Evolutionary conservation across 2,888 invertebrate genomes (phyloP), one percentile per base, ranked within the genome.

Genomic region (Athalia cordata): DNA sequence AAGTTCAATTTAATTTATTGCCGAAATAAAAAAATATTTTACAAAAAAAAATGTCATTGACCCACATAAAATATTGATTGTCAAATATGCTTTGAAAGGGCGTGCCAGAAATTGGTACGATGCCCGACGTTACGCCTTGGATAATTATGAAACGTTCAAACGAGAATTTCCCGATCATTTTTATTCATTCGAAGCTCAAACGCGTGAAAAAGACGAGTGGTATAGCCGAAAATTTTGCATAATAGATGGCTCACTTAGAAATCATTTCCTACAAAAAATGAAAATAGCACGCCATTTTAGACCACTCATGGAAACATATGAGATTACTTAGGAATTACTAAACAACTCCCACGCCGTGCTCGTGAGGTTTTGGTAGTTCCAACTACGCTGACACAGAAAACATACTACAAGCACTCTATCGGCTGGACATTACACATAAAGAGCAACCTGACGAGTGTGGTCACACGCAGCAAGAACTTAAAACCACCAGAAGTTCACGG

Each of bases 251-350:
- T 47, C 64, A 29, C 66, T 77, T 50, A 77, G 79, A 45, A 61
- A 29, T 7, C 80, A 66, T 77, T 81, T 80, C 76, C 62, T 62
- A 49, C 29, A 80, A 13, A 81, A 77, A 78, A 50, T 77, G 5
- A 79, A 74, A 70, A 52, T 66, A 5, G 78, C 79, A 13, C 65
- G 78, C 74, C 70, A 79, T 62, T 74, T 81, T 8, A 47, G 49
- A 50, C 61, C 72, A 29, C 49, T 3, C 9, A 65, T 78, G 47
- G 75, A 78, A 6, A 49, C 52, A 9, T 79, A 79, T 68, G 79
- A 79, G 66, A 47, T 81, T 49, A 78, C 61, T 81, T 79, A 11
- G 72, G 66, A n/a, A 77, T 82, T 5, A 68, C 79, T 9, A 78
- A 82, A 72, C 80, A 81, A 78, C 77, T 81, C 6, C 78, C 80